Conservation (phyloP, 1,140 invertebrate genomes). For the Asobara japonica region DNA sequence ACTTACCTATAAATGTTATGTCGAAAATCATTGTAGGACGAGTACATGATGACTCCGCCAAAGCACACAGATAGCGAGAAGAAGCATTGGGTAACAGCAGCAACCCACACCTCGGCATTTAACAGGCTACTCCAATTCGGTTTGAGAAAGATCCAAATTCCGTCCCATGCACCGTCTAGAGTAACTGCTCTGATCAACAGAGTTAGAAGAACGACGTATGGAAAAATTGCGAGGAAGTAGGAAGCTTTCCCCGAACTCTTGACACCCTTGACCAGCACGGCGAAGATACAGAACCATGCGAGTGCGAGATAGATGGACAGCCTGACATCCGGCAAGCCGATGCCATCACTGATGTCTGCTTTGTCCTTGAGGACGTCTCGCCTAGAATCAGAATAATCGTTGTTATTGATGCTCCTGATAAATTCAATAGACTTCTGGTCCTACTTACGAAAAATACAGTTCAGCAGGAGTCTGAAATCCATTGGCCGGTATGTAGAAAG, state of each 20-base stretch:
- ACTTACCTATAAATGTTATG: conserved; percentile 82
- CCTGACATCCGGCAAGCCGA: conserved; percentile 73
- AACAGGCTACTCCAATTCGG: conserved; percentile 77
- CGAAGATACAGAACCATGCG: conserved; percentile 77
- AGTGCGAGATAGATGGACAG: conserved; percentile 74
- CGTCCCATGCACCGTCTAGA: conserved; percentile 71
- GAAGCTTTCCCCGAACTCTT: conserved; percentile 73
- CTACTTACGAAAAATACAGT: conserved; percentile 72
- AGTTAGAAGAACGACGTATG: conserved; percentile 77
- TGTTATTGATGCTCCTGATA: no score
- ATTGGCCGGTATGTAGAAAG: no score
- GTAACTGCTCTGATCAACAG: conserved; percentile 73
- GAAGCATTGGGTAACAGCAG: conserved; percentile 86
- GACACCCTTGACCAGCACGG: conserved; percentile 74
- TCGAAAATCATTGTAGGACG: conserved; percentile 84
- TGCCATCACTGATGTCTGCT: conserved; percentile 69
- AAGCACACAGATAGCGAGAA: conserved; percentile 86
- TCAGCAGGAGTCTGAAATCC: conserved; percentile 68
- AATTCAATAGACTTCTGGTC: conserved; percentile 24
- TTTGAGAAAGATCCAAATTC: conserved; percentile 76
- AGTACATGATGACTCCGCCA: conserved; percentile 82
- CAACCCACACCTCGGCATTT: conserved; percentile 82
- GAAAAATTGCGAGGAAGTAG: conserved; percentile 80
- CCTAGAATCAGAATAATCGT: conserved; percentile 50
- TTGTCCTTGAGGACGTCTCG: conserved; percentile 70